Evolutionary conservation across 2,113 vertebrate species (phyloP).

Genomic region (Prionailurus bengalensis): DNA sequence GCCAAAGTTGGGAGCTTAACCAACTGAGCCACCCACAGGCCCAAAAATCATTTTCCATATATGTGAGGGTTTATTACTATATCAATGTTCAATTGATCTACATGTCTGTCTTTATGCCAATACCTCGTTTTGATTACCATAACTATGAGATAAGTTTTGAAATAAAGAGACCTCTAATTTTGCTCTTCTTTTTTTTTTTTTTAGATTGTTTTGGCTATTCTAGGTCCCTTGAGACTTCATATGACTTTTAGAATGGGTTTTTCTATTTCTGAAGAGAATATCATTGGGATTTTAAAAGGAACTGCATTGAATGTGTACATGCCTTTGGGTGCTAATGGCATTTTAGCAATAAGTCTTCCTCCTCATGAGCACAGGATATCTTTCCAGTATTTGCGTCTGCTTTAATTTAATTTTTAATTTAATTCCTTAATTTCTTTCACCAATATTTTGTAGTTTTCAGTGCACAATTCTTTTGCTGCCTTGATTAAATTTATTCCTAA

Average conservation of each 20-base stretch:
- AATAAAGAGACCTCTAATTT: not conserved
- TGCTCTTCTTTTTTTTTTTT: not conserved
- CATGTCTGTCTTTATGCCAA: not conserved
- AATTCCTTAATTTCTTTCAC: not conserved
- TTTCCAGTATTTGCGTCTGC: not conserved
- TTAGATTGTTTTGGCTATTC: not conserved
- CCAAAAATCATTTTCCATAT: conserved; percentile 4
- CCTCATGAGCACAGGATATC: not conserved
- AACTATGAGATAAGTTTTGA: conserved; percentile 29
- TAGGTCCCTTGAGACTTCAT: not conserved
- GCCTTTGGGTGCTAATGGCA: not conserved
- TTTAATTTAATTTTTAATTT: not conserved
- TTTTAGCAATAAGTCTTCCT: conserved; percentile 6
- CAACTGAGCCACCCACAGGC: too few relatives aligned
- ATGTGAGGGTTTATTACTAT: not conserved
- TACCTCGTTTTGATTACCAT: not conserved
- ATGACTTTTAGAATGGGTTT: not conserved
- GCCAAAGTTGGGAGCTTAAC: too few relatives aligned
- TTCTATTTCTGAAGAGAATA: not conserved
- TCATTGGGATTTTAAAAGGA: conserved; percentile 25
- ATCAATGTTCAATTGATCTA: not conserved
- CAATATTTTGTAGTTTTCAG: not conserved
- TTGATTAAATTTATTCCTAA: not conserved
- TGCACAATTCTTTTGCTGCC: not conserved
- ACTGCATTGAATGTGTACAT: not conserved